A percentile compares a stretch with the other conserved stretches of the same genome.
These are phyloP conservation scores for Aldabrachelys gigantea DNA, from an alignment of 2,113 vertebrate genomes.

Conservation along the genomic window DNA sequence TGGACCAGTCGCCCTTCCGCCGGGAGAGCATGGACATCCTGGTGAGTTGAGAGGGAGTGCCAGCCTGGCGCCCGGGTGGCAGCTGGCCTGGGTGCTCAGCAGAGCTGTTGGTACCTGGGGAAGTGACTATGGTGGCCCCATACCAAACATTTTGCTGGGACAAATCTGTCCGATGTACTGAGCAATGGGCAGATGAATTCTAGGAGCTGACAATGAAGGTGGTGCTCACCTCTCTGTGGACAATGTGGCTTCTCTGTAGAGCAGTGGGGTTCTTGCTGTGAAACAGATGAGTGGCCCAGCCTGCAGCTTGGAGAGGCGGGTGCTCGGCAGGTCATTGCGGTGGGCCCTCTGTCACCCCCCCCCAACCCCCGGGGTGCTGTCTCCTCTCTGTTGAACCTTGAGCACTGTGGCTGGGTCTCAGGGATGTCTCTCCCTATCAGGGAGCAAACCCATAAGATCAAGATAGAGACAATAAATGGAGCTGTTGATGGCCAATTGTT, in stretches of 20 bases:
- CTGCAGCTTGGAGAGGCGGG: not conserved
- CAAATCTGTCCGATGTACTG: not conserved
- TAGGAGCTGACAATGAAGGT: not conserved
- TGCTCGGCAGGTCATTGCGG: not conserved
- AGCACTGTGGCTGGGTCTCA: not conserved
- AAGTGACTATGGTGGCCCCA: not conserved
- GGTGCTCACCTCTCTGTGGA: not conserved
- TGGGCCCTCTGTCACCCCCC: not conserved
- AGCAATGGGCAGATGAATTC: not conserved
- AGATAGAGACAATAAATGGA: not conserved
- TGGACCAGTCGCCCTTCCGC: constrained; percentile 77
- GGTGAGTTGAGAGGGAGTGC: constrained; percentile 77
- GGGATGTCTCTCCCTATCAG: not conserved
- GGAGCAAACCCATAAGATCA: not conserved
- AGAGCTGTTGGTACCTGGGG: not conserved
- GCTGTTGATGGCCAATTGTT: not conserved
- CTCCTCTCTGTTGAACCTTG: not conserved
- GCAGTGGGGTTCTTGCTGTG: not conserved
- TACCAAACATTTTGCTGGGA: not conserved
- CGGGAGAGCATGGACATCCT: constrained; percentile 83
- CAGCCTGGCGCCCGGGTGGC: not conserved
- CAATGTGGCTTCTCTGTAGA: not conserved
- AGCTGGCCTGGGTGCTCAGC: not conserved
- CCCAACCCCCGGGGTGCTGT: not conserved
- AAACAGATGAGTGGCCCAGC: not conserved